These are phyloP conservation scores for Toxostoma redivivum DNA, from an alignment of 2,113 vertebrate genomes.

Conservation along the genomic window DNA sequence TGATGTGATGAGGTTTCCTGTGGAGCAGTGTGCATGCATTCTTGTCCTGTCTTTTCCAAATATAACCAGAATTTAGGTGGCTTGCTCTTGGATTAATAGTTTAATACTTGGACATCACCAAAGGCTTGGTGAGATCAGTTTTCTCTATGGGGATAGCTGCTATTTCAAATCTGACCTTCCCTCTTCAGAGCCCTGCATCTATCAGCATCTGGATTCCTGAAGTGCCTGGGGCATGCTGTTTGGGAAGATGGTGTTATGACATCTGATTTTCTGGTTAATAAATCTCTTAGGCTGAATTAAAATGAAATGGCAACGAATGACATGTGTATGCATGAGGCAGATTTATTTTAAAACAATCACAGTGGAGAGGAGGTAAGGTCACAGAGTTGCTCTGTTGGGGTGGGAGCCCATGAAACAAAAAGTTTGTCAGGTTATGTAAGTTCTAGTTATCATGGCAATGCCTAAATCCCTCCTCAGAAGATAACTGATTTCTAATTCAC, in stretches of 20 bases:
- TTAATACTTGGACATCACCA: background rate
- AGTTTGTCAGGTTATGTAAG: background rate
- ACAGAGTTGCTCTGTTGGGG: background rate
- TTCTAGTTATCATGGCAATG: background rate
- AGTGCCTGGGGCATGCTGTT: background rate
- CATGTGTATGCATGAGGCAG: accelerated
- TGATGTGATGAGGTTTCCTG: background rate
- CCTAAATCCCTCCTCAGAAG: background rate
- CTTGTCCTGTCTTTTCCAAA: background rate
- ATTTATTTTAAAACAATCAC: background rate
- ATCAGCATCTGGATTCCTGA: background rate
- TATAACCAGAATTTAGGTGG: background rate
- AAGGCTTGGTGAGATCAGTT: background rate
- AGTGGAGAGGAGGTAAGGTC: background rate
- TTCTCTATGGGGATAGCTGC: background rate
- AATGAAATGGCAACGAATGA: background rate
- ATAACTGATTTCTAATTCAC: background rate
- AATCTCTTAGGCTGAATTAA: background rate
- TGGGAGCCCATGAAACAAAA: background rate
- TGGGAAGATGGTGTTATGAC: background rate
- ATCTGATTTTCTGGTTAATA: background rate
- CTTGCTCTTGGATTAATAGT: background rate
- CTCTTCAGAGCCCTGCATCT: background rate
- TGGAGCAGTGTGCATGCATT: background rate
- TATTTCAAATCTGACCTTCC: background rate